phyloP scores from a whole-genome alignment of 2,888 invertebrate species.

The Margaritifera margaritifera region DNA sequence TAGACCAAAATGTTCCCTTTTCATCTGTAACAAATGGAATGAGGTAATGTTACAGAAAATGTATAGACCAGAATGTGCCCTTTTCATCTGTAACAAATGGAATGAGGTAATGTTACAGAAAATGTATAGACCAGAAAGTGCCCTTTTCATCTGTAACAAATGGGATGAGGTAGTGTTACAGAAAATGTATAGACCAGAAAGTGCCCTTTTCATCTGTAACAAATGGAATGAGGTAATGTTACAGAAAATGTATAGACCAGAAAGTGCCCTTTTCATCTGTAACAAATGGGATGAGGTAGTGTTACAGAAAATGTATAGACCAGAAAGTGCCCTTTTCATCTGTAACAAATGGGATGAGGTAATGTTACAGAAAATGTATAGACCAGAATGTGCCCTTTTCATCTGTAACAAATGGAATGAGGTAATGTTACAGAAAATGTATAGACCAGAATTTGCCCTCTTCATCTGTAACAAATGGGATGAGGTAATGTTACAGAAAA shows the following conservation, averaged over 20 bases:
- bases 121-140: background rate
- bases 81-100: slow-evolving; percentile 63
- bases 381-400: background rate
- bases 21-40: background rate
- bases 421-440: slow-evolving; percentile 17
- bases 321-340: slow-evolving; percentile 55
- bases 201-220: slow-evolving; percentile 60
- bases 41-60: slow-evolving; percentile 21
- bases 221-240: slow-evolving; percentile 61
- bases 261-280: background rate
- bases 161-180: slow-evolving; percentile 8
- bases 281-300: background rate
- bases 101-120: slow-evolving; percentile 57
- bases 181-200: slow-evolving; percentile 43
- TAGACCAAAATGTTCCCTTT: background rate
- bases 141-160: background rate
- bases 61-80: slow-evolving; percentile 49
- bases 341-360: slow-evolving; percentile 64
- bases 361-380: too few relatives aligned
- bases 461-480: slow-evolving; percentile 55
- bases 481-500: slow-evolving; percentile 34
- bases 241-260: too few relatives aligned
- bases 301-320: slow-evolving; percentile 38
- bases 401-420: background rate
- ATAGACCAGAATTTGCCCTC: slow-evolving; percentile 36